A percentile compares a stretch with the other conserved stretches of the same genome.
Conservation (phyloP, 2,797 vertebrate genomes). For the Syngnathus rostellatus region DNA sequence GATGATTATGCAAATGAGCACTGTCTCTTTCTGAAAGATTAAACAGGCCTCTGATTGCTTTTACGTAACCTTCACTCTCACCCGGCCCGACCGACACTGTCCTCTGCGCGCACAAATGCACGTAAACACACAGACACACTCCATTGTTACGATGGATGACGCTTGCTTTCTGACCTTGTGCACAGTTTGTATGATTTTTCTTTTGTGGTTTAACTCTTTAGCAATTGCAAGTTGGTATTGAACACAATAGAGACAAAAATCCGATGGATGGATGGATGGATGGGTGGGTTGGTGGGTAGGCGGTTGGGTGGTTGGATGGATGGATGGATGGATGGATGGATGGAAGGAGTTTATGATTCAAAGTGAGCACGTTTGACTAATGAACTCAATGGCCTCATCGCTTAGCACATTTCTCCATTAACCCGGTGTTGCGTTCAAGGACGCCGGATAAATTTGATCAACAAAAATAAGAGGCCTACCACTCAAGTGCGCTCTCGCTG, state of each 20-base stretch:
- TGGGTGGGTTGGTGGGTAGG: too few species aligned
- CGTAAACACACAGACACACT: too few species aligned
- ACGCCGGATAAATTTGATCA: slow-evolving; percentile 25
- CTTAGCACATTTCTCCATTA: slow-evolving; percentile 16
- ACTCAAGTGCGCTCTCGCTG: too few species aligned
- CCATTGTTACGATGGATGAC: not conserved
- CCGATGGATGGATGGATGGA: too few species aligned
- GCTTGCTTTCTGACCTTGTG: not conserved
- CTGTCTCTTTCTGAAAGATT: slow-evolving; percentile 58
- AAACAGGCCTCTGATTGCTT: slow-evolving; percentile 68
- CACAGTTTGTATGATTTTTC: not conserved
- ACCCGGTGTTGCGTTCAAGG: slow-evolving; percentile 23
- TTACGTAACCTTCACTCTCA: slow-evolving; percentile 55
- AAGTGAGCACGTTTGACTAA: slow-evolving; percentile 10
- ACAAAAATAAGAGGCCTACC: slow-evolving; percentile 20
- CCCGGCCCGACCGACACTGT: not conserved
- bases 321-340: too few species aligned
- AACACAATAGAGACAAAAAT: not conserved
- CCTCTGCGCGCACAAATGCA: not conserved
- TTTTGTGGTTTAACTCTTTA: not conserved
- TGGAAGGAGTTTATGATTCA: too few species aligned
- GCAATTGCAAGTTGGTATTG: not conserved
- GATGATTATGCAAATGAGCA: slow-evolving; percentile 66
- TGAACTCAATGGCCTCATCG: slow-evolving; percentile 21
- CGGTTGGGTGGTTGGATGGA: too few species aligned